Percentiles rank a stretch among this genome's conserved stretches.
These are phyloP conservation scores for Misgurnus mizolepis DNA, from an alignment of 2,113 vertebrate genomes.

Conservation along the genomic window DNA sequence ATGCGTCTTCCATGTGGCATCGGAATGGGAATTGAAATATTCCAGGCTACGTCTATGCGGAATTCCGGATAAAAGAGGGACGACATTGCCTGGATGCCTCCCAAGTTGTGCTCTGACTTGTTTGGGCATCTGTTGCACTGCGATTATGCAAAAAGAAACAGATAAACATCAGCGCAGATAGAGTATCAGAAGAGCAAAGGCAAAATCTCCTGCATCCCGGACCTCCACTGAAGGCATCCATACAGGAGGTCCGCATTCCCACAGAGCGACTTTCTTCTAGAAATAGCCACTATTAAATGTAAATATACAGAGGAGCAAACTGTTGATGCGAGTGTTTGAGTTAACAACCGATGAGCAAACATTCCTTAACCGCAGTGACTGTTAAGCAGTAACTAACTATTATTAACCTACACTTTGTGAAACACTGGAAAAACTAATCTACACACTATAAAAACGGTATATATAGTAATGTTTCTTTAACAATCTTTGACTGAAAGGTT, in stretches of 20 bases:
- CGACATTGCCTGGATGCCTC: slow-evolving; percentile 23
- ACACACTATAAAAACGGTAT: no score
- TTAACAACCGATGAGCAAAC: slow-evolving; percentile 27
- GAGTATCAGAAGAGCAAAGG: slow-evolving; percentile 35
- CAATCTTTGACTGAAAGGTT: no score
- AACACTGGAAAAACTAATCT: no score
- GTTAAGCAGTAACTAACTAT: not conserved
- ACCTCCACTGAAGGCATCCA: slow-evolving; percentile 29
- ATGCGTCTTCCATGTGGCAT: slow-evolving; percentile 30
- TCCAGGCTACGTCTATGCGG: slow-evolving; percentile 11
- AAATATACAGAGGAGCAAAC: slow-evolving; percentile 25
- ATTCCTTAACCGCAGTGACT: slow-evolving; percentile 8
- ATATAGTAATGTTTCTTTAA: no score
- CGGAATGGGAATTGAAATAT: slow-evolving; percentile 31
- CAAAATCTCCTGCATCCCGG: slow-evolving; percentile 14
- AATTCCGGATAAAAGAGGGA: slow-evolving; percentile 21
- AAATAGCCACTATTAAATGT: slow-evolving; percentile 35
- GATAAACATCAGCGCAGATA: slow-evolving; percentile 41
- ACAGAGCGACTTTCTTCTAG: slow-evolving; percentile 6
- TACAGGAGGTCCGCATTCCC: slow-evolving; percentile 29
- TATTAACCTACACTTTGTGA: no score
- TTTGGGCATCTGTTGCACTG: slow-evolving; percentile 30
- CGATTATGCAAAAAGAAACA: slow-evolving; percentile 26
- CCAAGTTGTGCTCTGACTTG: slow-evolving; percentile 28
- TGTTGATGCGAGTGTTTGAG: slow-evolving; percentile 17